Evolutionary conservation across 2,797 vertebrate species (phyloP), one percentile per base, ranked within the genome.

Genomic region (Stomatorhinus walkeri): DNA sequence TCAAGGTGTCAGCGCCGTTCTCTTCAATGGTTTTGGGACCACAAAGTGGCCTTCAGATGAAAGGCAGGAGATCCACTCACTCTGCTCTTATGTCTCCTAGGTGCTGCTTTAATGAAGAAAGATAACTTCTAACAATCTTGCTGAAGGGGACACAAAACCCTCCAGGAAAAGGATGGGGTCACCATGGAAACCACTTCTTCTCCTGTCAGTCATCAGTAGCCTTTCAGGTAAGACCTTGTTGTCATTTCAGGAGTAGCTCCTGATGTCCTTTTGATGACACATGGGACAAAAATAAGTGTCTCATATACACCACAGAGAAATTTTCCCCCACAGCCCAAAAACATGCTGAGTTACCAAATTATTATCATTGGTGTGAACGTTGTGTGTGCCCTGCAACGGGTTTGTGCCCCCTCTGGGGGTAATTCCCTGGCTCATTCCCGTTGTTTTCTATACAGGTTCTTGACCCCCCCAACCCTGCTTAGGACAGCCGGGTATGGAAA

Each of bases 211-310:
- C 90, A 91, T 93, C 85, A 93, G 91, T 46, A 95, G 90, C 94
- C 93, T 96, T 93, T 95, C 95, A 96, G 96, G 96, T 96, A 96
- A 94, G 92, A 91, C 46, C 4, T 32, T 22, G 36, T 83, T 64
- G n/a, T 14, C 19, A 4, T 88, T 87, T 54, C 48, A 19, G 32
- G 36, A 79, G 76, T 59, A 56, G 64, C 85, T 81, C 43, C 48
- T 54, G 68, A 7, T 59, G 68, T 59, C 22, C 22, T 59, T 87
- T 89, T 61, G 1, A 81, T 28, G 64, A 89, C 36, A 36, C 68
- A 8, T 7, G 12, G 16, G 32, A 76, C 36, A 7, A n/a, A 79
- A 79, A 43, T 43, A 79, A 79, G 32, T 7, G 14, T 14, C 36
- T 79, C 36, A 79, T 79, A n/a, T 43, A 43, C 28, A 36, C 16